phyloP scores from a whole-genome alignment of 2,113 vertebrate species.

The Oreochromis aureus region DNA sequence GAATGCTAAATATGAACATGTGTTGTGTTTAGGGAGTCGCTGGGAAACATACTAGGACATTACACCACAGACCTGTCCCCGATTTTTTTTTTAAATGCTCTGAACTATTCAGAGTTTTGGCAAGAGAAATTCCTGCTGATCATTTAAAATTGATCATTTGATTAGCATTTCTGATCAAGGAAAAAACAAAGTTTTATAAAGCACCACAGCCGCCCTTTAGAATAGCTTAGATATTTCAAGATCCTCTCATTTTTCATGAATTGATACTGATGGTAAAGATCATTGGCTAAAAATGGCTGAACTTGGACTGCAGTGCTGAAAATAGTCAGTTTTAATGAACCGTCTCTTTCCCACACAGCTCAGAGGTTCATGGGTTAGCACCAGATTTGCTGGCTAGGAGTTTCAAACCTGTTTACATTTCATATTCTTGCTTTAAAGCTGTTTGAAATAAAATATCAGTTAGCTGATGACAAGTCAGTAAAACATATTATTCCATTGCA shows the following conservation, averaged over 20 bases:
- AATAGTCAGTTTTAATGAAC: background rate
- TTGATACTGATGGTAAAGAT: background rate
- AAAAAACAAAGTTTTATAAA: background rate
- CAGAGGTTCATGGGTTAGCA: background rate
- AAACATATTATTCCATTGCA: background rate
- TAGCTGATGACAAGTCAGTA: background rate
- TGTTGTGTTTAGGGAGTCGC: background rate
- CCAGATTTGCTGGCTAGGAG: background rate
- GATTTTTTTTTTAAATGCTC: background rate
- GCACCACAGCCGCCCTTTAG: background rate
- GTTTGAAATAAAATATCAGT: background rate
- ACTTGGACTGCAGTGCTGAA: background rate
- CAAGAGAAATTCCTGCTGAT: background rate
- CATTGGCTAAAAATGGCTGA: background rate
- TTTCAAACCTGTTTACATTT: background rate
- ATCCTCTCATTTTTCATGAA: background rate
- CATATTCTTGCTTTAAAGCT: background rate
- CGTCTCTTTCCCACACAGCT: background rate
- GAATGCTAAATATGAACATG: slow-evolving; percentile 29
- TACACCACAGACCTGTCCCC: background rate
- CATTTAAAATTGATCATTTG: background rate
- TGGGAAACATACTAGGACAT: background rate
- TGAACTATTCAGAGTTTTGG: background rate
- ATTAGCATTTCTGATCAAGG: background rate
- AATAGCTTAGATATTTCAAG: background rate